phyloP scores from a whole-genome alignment of 2,888 invertebrate species.

The Flexamia atlantica region DNA sequence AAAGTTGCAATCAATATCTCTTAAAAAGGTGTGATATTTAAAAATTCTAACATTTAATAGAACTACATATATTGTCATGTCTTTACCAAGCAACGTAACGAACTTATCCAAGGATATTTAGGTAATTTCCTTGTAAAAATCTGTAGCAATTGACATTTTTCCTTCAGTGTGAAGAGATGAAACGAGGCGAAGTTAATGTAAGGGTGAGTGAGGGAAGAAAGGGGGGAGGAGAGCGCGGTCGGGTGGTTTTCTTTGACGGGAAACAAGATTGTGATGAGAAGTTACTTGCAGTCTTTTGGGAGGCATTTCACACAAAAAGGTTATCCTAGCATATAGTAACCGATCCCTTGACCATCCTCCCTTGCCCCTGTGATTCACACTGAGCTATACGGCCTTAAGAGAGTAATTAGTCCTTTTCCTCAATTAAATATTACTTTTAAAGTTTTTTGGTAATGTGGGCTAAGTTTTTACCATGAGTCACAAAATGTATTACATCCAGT shows the following conservation, averaged over 20 bases:
- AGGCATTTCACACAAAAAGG: conserved; percentile 28
- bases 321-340: neutral
- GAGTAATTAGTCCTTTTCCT: too few species aligned
- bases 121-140: too few species aligned
- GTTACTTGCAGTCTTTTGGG: conserved; percentile 10
- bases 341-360: neutral
- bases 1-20: too few species aligned
- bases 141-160: conserved; percentile 9
- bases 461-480: too few species aligned
- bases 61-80: too few species aligned
- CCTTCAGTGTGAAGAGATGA: neutral
- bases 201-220: neutral
- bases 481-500: too few species aligned
- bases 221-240: conserved; percentile 5
- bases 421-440: too few species aligned
- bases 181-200: conserved; percentile 13
- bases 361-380: neutral
- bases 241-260: conserved; percentile 32
- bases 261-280: conserved; percentile 31
- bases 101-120: too few species aligned
- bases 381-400: neutral
- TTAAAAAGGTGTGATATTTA: too few species aligned
- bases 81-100: too few species aligned
- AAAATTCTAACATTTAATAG: too few species aligned
- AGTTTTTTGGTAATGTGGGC: too few species aligned